Conservation (phyloP, 2,888 invertebrate genomes). For the Priocnemis perturbator region DNA sequence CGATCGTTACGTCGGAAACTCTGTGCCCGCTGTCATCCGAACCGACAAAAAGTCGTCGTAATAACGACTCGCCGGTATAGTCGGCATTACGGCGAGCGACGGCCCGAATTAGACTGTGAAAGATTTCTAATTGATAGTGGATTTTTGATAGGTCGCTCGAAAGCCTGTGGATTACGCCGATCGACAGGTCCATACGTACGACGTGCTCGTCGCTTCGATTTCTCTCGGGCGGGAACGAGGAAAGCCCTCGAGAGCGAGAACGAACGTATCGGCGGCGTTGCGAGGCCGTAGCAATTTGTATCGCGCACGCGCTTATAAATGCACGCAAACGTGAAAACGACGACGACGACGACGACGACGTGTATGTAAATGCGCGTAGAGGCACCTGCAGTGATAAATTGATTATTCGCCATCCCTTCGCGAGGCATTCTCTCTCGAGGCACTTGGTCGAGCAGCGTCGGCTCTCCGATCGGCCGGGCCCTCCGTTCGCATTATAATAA, state of each 20-base stretch:
- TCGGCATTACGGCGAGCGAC: no score
- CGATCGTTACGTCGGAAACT: no score
- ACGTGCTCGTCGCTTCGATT: neutral
- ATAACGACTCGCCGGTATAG: no score
- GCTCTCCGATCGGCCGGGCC: conserved; percentile 37
- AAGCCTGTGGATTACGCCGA: neutral
- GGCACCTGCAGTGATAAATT: conserved; percentile 73
- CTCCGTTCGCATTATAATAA: conserved; percentile 65
- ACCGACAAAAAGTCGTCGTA: no score
- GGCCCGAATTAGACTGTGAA: no score
- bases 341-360: conserved; percentile 56
- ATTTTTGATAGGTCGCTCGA: neutral
- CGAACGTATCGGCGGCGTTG: conserved; percentile 44
- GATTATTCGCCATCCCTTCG: conserved; percentile 60
- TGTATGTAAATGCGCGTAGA: conserved; percentile 69
- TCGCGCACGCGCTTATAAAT: conserved; percentile 30
- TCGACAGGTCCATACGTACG: conserved; percentile 3
- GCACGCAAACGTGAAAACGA: no score
- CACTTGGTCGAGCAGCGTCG: conserved; percentile 41
- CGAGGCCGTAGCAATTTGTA: conserved; percentile 47
- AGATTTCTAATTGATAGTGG: neutral
- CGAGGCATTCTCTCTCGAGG: conserved; percentile 34
- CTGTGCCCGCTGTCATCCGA: no score
- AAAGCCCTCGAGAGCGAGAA: conserved; percentile 10
- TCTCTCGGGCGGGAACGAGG: neutral